Conservation (phyloP, 2,797 vertebrate species). For the Mormyrops boulengeri region DNA sequence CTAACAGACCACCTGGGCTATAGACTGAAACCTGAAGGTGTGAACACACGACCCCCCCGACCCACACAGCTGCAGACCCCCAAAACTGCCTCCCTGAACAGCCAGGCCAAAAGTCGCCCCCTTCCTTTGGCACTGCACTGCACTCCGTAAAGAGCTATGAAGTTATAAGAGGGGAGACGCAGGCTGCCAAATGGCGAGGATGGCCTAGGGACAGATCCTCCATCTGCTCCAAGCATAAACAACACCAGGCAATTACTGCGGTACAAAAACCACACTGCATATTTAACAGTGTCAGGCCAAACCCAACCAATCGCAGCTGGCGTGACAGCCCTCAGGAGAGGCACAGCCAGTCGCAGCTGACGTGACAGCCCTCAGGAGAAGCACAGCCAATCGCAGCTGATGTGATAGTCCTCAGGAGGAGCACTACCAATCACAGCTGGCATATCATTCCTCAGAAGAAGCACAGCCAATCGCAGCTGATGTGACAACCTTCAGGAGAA, state of each 20-base stretch:
- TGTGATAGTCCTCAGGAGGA: neutral
- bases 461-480: neutral
- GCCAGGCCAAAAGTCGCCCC: neutral
- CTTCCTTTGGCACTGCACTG: constrained; percentile 18
- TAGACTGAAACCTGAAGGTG: neutral
- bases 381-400: neutral
- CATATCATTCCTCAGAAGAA: neutral
- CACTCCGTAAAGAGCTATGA: neutral
- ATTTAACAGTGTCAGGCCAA: neutral
- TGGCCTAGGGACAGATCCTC: neutral
- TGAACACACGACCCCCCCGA: neutral
- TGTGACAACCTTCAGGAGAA: neutral
- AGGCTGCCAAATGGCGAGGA: neutral
- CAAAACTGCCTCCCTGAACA: neutral
- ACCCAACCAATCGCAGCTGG: neutral
- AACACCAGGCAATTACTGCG: neutral
- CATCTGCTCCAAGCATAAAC: neutral
- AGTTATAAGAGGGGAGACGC: neutral
- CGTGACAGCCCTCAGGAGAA: neutral
- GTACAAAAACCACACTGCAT: neutral
- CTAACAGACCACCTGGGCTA: neutral
- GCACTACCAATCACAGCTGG: neutral
- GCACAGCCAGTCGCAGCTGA: neutral
- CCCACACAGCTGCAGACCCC: neutral
- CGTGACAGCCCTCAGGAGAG: neutral